Percentiles rank a stretch among this genome's conserved stretches.
phyloP scores from a whole-genome alignment of 2,888 invertebrate genomes.

The Phanerotoma sp. region DNA sequence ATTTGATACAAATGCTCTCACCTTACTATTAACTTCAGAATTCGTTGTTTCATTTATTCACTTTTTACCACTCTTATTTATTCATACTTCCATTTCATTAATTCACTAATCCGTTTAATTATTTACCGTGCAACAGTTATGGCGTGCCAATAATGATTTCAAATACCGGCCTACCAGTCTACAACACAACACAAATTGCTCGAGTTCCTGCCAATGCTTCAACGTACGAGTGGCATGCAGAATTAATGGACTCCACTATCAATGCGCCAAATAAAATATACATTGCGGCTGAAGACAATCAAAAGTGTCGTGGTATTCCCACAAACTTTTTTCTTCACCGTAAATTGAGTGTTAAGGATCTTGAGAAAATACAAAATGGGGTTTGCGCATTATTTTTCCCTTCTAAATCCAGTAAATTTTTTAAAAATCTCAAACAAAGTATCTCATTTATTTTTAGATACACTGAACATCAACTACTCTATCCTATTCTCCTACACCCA shows the following conservation, averaged over 20 bases:
- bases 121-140: conserved; percentile 32
- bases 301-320: conserved; percentile 41
- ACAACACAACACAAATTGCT: conserved; percentile 44
- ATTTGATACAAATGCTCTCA: too few species aligned
- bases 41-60: too few species aligned
- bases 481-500: too few species aligned
- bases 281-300: conserved; percentile 38
- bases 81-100: not conserved
- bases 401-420: not conserved
- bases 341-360: not conserved
- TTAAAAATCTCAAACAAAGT: conserved; percentile 3
- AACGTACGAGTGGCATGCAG: conserved; percentile 37
- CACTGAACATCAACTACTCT: too few species aligned
- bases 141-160: conserved; percentile 45
- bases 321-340: conserved; percentile 31
- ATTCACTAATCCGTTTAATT: not conserved
- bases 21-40: too few species aligned
- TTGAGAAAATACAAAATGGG: not conserved
- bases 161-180: conserved; percentile 43
- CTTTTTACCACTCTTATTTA: not conserved
- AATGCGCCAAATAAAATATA: conserved; percentile 39
- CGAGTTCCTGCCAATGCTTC: conserved; percentile 28
- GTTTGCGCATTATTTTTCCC: too few species aligned
- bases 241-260: conserved; percentile 23
- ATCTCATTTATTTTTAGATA: too few species aligned